phyloP scores from a whole-genome alignment of 2,888 invertebrate genomes.

The Lepetodrilus schrolli region DNA sequence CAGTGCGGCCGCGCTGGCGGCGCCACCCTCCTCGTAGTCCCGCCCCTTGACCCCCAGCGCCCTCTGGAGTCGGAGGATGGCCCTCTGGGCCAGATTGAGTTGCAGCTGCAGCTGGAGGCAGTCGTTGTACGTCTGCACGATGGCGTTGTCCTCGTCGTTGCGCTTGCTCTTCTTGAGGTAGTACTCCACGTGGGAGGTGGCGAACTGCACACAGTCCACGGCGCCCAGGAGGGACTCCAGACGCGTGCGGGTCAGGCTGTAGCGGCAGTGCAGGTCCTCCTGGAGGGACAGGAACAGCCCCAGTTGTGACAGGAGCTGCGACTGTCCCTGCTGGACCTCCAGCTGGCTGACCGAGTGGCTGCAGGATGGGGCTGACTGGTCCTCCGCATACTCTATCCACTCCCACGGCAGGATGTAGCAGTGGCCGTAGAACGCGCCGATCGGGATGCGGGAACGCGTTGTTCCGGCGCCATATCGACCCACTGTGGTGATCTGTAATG shows the following conservation, averaged over 20 bases:
- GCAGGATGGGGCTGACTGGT: background rate
- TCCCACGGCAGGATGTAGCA: constrained; percentile 82
- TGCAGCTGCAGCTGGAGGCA: constrained; percentile 92
- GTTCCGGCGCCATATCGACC: constrained; percentile 94
- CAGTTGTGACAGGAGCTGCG: constrained; percentile 75
- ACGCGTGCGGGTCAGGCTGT: constrained; percentile 89
- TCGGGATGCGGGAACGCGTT: constrained; percentile 90
- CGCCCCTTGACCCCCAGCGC: constrained; percentile 71
- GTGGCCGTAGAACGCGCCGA: constrained; percentile 95
- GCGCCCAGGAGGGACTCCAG: constrained; percentile 82
- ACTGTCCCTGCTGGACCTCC: constrained; percentile 58
- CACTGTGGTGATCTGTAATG: constrained; percentile 87
- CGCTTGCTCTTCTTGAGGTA: constrained; percentile 81
- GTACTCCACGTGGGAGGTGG: constrained; percentile 78
- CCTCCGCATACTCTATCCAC: constrained; percentile 50
- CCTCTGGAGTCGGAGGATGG: constrained; percentile 83
- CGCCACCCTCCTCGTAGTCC: constrained; percentile 40
- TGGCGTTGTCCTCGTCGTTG: constrained; percentile 76
- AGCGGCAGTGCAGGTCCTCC: constrained; percentile 87
- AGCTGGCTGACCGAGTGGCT: constrained; percentile 35
- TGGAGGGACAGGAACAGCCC: constrained; percentile 82
- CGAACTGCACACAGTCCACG: constrained; percentile 63
- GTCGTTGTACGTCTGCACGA: constrained; percentile 81
- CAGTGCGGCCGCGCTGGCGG: constrained; percentile 75
- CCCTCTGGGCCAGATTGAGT: constrained; percentile 83